These are phyloP conservation scores for Pseudomugil gertrudae DNA, from an alignment of 2,797 vertebrate species.

Conservation along the genomic window DNA sequence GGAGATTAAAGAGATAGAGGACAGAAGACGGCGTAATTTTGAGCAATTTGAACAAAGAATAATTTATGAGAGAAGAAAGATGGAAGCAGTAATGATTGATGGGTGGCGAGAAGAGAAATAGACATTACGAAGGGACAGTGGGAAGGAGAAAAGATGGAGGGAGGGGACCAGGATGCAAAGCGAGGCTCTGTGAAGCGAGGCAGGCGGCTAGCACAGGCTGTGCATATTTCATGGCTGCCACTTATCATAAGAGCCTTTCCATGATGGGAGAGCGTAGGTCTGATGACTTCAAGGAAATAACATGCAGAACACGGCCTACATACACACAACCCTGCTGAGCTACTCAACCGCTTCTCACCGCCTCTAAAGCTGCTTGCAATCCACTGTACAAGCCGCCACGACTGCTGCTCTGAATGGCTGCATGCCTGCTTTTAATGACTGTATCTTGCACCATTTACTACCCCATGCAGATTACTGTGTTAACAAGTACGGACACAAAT, in stretches of 20 bases:
- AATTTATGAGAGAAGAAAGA: conserved; percentile 22
- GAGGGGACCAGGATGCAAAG: conserved; percentile 41
- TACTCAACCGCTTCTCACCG: conserved; percentile 46
- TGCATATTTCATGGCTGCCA: conserved; percentile 85
- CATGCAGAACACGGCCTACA: conserved; percentile 75
- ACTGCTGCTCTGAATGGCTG: conserved; percentile 38
- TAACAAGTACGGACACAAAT: conserved; percentile 19
- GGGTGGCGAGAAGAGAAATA: conserved; percentile 18
- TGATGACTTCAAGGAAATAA: conserved; percentile 79
- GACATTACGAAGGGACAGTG: conserved; percentile 43
- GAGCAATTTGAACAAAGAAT: conserved; percentile 26
- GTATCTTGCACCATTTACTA: conserved; percentile 39
- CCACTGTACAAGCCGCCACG: conserved; percentile 30
- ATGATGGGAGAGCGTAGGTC: conserved; percentile 72
- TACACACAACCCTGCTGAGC: conserved; percentile 67
- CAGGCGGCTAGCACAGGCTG: conserved; percentile 73
- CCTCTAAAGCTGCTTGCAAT: conserved; percentile 57
- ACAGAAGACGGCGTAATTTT: conserved; percentile 20
- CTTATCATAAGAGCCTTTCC: conserved; percentile 83
- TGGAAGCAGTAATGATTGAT: conserved; percentile 11
- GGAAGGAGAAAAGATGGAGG: conserved; percentile 33
- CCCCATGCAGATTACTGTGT: conserved; percentile 12
- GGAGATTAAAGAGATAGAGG: conserved; percentile 31
- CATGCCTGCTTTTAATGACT: conserved; percentile 42
- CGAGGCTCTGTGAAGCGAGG: conserved; percentile 59